Percentiles rank a stretch among this genome's conserved stretches.
Conservation (phyloP, 2,797 vertebrate species). For the Cottoperca gobio region DNA sequence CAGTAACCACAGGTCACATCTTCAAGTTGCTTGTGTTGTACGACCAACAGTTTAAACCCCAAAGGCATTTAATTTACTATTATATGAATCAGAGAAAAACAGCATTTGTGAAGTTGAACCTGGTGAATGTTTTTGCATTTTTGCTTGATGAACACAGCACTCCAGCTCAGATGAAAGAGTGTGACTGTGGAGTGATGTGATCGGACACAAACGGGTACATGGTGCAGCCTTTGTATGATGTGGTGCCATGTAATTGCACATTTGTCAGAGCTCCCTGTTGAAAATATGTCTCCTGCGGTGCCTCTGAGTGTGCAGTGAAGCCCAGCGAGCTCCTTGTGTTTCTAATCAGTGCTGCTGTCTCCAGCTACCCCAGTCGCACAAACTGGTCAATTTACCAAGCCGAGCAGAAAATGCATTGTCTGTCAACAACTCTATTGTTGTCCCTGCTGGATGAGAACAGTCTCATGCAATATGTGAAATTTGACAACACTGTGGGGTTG, state of each 20-base stretch:
- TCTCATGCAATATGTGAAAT: slow-evolving; percentile 38
- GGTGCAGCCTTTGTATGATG: not conserved
- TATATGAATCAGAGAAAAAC: not conserved
- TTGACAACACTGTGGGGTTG: slow-evolving; percentile 14
- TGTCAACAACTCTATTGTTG: slow-evolving; percentile 59
- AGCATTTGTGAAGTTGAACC: not conserved
- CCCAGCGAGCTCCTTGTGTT: slow-evolving; percentile 8
- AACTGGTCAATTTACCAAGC: slow-evolving; percentile 61
- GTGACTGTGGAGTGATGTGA: not conserved
- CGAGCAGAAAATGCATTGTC: slow-evolving; percentile 64
- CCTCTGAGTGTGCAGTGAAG: not conserved
- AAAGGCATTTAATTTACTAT: not conserved
- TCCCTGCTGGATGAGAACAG: slow-evolving; percentile 25
- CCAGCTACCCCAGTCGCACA: slow-evolving; percentile 19
- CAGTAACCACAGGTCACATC: not conserved
- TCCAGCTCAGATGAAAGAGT: not conserved
- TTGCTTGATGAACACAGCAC: not conserved
- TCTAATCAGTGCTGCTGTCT: slow-evolving; percentile 50
- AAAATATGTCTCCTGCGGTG: not conserved
- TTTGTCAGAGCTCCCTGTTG: slow-evolving; percentile 12
- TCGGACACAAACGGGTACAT: not conserved
- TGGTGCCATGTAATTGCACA: not conserved
- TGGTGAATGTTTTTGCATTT: not conserved
- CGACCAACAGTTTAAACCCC: not conserved
- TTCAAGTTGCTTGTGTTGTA: not conserved